Percentiles rank a stretch among this genome's conserved stretches.
Conservation (phyloP, 2,797 vertebrate species). For the Kryptolebias ocellatus region DNA sequence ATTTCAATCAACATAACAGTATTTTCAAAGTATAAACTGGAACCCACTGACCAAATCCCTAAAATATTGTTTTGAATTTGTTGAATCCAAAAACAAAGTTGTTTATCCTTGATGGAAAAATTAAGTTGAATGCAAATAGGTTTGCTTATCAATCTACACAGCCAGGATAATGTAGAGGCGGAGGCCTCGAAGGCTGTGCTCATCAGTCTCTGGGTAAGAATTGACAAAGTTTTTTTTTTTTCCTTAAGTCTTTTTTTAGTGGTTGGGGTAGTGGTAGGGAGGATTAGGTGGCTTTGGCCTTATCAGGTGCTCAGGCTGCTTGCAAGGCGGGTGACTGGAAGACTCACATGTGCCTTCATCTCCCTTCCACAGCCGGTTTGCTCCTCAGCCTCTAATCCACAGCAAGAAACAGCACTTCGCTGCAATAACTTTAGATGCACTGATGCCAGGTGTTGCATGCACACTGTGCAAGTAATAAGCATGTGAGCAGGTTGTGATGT, state of each 20-base stretch:
- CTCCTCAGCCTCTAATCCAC: conserved; percentile 63
- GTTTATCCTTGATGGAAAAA: conserved; percentile 23
- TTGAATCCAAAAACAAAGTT: conserved; percentile 1
- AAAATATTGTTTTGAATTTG: not conserved
- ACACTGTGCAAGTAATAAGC: conserved; percentile 16
- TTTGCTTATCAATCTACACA: conserved; percentile 44
- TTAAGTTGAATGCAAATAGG: conserved; percentile 1
- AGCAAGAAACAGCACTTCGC: conserved; percentile 16
- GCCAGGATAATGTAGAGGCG: conserved; percentile 32
- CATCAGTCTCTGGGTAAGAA: conserved; percentile 62
- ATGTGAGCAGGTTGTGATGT: conserved; percentile 14
- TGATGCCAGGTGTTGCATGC: not conserved
- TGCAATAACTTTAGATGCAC: conserved; percentile 7
- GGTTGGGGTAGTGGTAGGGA: conserved; percentile 17
- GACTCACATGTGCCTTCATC: conserved; percentile 76
- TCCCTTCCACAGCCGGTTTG: conserved; percentile 70
- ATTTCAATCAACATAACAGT: not conserved
- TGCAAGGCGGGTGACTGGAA: conserved; percentile 56
- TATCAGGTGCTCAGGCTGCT: conserved; percentile 74
- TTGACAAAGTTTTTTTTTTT: conserved; percentile 68
- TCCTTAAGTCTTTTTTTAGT: conserved; percentile 6
- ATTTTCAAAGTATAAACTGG: not conserved
- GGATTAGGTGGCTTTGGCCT: conserved; percentile 77
- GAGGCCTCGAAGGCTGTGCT: conserved; percentile 41
- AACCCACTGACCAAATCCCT: not conserved